These are phyloP conservation scores for Hypsopygia costalis DNA, from an alignment of 2,888 invertebrate species.

Conservation along the genomic window DNA sequence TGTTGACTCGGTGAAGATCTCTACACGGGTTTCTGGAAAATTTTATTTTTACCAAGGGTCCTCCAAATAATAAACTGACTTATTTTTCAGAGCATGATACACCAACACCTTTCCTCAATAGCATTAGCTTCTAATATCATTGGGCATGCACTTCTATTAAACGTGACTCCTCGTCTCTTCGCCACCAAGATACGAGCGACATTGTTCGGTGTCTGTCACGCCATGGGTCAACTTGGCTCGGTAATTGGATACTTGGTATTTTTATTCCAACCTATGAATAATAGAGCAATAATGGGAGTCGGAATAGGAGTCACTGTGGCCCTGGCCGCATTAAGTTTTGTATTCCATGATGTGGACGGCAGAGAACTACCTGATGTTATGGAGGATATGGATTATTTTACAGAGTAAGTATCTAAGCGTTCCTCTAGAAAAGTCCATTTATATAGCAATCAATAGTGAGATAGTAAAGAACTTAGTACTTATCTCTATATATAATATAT, in stretches of 20 bases:
- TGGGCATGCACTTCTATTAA: constrained; percentile 47
- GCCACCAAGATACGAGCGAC: constrained; percentile 58
- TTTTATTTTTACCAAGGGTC: no score
- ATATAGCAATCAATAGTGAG: no score
- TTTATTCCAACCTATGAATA: constrained; percentile 34
- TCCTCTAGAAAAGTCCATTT: no score
- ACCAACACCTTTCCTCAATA: constrained; percentile 36
- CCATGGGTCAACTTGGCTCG: constrained; percentile 54
- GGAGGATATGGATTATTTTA: constrained; percentile 68
- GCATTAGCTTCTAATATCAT: constrained; percentile 49
- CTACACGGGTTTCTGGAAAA: no score
- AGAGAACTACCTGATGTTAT: constrained; percentile 63
- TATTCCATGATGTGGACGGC: constrained; percentile 56
- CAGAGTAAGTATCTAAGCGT: constrained; percentile 65
- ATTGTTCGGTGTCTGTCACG: constrained; percentile 53
- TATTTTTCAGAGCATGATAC: constrained; percentile 38
- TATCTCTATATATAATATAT: no score
- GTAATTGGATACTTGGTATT: constrained; percentile 50
- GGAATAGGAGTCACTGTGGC: constrained; percentile 33
- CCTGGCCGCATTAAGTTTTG: constrained; percentile 37
- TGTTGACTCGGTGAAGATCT: no score
- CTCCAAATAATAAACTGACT: no score
- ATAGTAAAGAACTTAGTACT: no score
- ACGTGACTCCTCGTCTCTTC: constrained; percentile 57
- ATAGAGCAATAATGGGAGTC: constrained; percentile 32